phyloP scores from a whole-genome alignment of 2,888 invertebrate genomes.

The Eupithecia tripunctaria region DNA sequence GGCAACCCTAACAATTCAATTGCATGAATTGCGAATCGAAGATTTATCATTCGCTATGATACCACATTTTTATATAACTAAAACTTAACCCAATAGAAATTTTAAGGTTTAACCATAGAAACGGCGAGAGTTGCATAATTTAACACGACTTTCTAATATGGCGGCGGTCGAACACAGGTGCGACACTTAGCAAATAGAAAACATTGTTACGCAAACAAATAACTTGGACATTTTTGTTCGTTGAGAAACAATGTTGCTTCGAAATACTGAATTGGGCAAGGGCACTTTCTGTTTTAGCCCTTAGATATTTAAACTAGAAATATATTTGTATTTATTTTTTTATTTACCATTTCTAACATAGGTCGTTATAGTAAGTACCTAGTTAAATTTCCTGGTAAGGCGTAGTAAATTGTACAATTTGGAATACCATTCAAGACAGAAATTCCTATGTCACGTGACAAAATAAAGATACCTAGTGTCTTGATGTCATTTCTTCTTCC shows the following conservation, averaged over 20 bases:
- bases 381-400: background rate
- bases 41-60: conserved; percentile 44
- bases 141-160: conserved; percentile 55
- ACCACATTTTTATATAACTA: conserved; percentile 57
- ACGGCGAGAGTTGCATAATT: conserved; percentile 54
- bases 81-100: conserved; percentile 59
- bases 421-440: background rate
- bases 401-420: background rate
- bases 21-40: conserved; percentile 28
- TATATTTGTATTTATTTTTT: background rate
- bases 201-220: conserved; percentile 51
- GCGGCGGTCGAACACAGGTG: conserved; percentile 44
- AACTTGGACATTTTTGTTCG: conserved; percentile 41
- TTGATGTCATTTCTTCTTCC: background rate
- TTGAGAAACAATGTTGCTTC: conserved; percentile 29
- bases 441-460: background rate
- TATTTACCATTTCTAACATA: too few relatives aligned
- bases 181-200: conserved; percentile 50
- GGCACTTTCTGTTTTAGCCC: conserved; percentile 31
- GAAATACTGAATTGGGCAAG: conserved; percentile 35
- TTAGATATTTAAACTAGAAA: conserved; percentile 4
- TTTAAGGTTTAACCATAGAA: conserved; percentile 51
- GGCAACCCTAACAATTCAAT: conserved; percentile 30
- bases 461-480: too few relatives aligned
- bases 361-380: too few relatives aligned